phyloP scores from a whole-genome alignment of 2,113 vertebrate genomes.

The Patagioenas fasciata region DNA sequence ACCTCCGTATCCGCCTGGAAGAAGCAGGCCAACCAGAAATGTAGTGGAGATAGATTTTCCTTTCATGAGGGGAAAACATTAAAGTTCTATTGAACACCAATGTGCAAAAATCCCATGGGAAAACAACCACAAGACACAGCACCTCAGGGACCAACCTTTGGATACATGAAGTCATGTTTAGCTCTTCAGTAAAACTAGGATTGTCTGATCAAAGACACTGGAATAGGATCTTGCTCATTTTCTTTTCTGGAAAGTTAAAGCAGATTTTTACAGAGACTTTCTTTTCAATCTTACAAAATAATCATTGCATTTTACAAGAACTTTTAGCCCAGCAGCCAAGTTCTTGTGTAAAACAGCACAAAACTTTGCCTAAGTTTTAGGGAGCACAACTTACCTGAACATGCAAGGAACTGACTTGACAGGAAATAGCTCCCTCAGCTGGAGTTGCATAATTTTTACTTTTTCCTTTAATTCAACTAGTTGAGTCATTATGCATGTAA shows the following conservation, averaged over 20 bases:
- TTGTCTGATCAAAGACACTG: background rate
- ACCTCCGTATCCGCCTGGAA: background rate
- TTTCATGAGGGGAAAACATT: background rate
- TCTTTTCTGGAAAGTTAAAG: background rate
- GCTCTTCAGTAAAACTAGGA: background rate
- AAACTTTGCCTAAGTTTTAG: background rate
- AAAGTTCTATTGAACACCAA: background rate
- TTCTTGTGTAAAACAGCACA: background rate
- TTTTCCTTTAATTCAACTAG: background rate
- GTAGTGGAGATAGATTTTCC: background rate
- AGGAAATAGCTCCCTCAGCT: background rate
- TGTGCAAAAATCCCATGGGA: background rate
- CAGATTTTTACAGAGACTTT: background rate
- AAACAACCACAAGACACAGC: background rate
- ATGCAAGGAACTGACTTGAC: background rate
- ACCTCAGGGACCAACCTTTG: background rate
- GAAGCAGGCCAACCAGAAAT: background rate
- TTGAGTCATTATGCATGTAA: background rate
- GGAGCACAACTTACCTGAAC: background rate
- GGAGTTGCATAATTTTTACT: background rate
- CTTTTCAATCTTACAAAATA: background rate
- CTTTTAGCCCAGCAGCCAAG: background rate
- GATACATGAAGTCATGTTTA: background rate
- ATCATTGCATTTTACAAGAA: background rate
- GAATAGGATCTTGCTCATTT: background rate